Evolutionary conservation across 2,113 vertebrate species (phyloP).

Genomic region (Python bivittatus): DNA sequence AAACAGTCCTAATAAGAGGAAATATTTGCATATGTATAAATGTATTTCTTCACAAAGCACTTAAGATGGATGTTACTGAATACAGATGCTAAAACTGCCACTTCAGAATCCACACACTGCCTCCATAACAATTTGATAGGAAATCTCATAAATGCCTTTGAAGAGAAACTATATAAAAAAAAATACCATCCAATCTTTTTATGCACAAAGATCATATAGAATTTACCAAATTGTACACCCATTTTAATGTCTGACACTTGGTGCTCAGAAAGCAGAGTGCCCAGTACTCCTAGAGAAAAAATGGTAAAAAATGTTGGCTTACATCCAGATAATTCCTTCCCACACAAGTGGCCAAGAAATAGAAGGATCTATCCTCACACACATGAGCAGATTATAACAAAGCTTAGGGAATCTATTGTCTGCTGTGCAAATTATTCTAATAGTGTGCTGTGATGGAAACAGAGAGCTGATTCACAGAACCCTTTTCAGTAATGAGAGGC

Average conservation of each 20-base stretch:
- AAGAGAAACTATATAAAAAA: neutral
- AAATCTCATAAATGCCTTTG: constrained; percentile 27
- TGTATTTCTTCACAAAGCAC: constrained; percentile 47
- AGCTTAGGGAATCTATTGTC: neutral
- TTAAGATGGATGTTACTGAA: constrained; percentile 56
- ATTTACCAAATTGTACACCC: neutral
- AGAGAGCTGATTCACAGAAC: constrained; percentile 6
- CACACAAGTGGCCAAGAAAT: neutral
- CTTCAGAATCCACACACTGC: constrained; percentile 32
- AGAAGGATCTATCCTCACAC: neutral
- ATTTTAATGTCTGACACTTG: neutral
- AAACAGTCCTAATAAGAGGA: constrained; percentile 39
- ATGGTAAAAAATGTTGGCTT: neutral
- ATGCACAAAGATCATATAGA: constrained; percentile 2
- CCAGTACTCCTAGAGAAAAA: neutral
- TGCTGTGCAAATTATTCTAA: neutral
- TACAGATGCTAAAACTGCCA: constrained; percentile 56
- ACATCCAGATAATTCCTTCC: neutral
- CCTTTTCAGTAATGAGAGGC: neutral
- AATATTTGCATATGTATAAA: constrained; percentile 54
- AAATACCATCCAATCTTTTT: neutral
- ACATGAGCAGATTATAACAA: constrained; percentile 25
- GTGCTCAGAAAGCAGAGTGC: constrained; percentile 6
- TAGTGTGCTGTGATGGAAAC: neutral
- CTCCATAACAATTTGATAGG: constrained; percentile 43